Percentiles rank a stretch among this genome's conserved stretches.
phyloP scores from a whole-genome alignment of 1,140 invertebrate genomes.

The Gryon sp. region DNA sequence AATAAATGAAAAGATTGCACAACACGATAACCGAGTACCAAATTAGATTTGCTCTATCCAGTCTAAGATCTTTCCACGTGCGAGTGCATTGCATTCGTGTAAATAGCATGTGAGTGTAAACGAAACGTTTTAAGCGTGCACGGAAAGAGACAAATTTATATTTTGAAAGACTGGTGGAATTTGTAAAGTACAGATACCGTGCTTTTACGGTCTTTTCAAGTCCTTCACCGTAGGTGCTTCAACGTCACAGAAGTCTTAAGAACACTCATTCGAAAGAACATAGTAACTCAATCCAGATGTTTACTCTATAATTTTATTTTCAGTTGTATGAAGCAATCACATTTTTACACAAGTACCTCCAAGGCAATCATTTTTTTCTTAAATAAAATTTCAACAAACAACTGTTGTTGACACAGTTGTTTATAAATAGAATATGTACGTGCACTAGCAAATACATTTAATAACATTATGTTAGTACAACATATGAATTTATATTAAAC shows the following conservation, averaged over 20 bases:
- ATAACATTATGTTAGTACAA: neutral
- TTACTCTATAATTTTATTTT: conserved; percentile 53
- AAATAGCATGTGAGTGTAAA: conserved; percentile 42
- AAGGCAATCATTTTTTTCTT: conserved; percentile 22
- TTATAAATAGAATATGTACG: conserved; percentile 1
- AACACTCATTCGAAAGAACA: conserved; percentile 56
- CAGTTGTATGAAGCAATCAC: conserved; percentile 54
- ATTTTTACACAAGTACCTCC: conserved; percentile 34
- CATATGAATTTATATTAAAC: conserved; percentile 12
- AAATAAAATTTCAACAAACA: conserved; percentile 15
- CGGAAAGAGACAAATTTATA: conserved; percentile 49
- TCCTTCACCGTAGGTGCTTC: conserved; percentile 25
- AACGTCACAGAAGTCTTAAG: conserved; percentile 51
- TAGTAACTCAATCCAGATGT: conserved; percentile 56
- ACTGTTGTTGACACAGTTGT: conserved; percentile 18
- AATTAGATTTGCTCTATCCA: conserved; percentile 32
- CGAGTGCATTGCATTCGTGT: conserved; percentile 19
- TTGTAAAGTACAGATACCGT: conserved; percentile 38
- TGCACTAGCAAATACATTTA: conserved; percentile 16
- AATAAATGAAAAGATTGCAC: conserved; percentile 10
- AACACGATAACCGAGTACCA: neutral
- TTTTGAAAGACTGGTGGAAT: conserved; percentile 45
- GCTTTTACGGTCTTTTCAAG: conserved; percentile 57
- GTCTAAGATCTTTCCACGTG: conserved; percentile 22
- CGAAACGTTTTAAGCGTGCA: conserved; percentile 34